Conservation (phyloP, 2,888 invertebrate genomes). For the Dolichomitus sp. region DNA sequence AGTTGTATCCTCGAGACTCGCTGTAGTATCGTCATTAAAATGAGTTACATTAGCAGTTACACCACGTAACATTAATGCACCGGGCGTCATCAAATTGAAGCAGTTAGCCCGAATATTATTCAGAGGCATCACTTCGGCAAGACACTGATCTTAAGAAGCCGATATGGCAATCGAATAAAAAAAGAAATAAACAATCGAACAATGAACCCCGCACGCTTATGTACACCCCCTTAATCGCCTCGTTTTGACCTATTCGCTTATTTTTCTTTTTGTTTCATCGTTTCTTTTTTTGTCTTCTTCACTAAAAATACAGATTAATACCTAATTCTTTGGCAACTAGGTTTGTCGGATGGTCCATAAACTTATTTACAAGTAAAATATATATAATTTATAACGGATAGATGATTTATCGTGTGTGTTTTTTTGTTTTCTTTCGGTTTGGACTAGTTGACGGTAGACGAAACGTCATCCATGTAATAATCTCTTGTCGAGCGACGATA, state of each 20-base stretch:
- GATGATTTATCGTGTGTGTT: slow-evolving; percentile 61
- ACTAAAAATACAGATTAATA: slow-evolving; percentile 65
- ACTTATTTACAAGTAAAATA: slow-evolving; percentile 75
- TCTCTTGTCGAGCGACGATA: slow-evolving; percentile 8
- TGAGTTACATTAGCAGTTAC: not conserved
- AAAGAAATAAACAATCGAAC: slow-evolving; percentile 41
- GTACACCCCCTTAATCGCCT: slow-evolving; percentile 41
- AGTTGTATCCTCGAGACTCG: not conserved
- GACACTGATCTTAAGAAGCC: slow-evolving; percentile 28
- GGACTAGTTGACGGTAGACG: slow-evolving; percentile 71
- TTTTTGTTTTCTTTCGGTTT: slow-evolving; percentile 43
- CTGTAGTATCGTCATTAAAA: slow-evolving; percentile 1
- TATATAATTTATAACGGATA: slow-evolving; percentile 60
- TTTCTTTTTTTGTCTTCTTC: slow-evolving; percentile 15
- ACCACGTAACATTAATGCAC: not conserved
- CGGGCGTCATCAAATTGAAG: not conserved
- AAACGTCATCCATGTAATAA: slow-evolving; percentile 40
- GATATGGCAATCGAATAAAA: slow-evolving; percentile 7
- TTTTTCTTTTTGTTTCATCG: not conserved
- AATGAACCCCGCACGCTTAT: slow-evolving; percentile 62
- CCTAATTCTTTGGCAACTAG: slow-evolving; percentile 81
- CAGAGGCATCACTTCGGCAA: slow-evolving; percentile 27
- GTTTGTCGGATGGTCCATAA: slow-evolving; percentile 77
- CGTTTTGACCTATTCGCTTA: not conserved
- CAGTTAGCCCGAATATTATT: not conserved